Evolutionary conservation across 2,113 vertebrate species (phyloP).

Genomic region (Bos javanicus): DNA sequence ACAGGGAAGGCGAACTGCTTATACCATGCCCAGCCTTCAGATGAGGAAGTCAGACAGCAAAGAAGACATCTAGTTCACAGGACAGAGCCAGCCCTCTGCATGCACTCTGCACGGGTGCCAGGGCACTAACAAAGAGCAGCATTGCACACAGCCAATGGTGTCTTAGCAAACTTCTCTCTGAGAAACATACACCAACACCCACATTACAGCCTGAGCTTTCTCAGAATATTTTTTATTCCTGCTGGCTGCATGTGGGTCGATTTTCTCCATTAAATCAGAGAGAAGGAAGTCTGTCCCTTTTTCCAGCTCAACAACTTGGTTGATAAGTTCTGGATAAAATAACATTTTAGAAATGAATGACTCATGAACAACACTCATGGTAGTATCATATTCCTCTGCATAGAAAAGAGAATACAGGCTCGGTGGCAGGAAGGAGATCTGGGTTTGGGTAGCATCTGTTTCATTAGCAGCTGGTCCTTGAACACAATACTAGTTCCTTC

Average conservation of each 20-base stretch:
- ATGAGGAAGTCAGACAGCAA: background rate
- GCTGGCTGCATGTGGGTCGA: background rate
- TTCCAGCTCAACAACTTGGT: background rate
- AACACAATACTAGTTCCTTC: background rate
- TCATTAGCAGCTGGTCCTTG: background rate
- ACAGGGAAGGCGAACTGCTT: background rate
- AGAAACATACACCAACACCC: background rate
- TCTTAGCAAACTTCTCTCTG: fast-evolving
- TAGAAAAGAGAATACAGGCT: background rate
- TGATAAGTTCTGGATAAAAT: background rate
- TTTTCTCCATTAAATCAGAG: background rate
- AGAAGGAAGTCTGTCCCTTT: background rate
- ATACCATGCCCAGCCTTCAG: background rate
- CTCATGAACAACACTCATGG: background rate
- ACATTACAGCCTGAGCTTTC: background rate
- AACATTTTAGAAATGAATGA: background rate
- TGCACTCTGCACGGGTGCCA: fast-evolving
- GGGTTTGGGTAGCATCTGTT: background rate
- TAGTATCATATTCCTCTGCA: background rate
- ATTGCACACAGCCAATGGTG: fast-evolving
- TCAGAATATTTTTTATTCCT: background rate
- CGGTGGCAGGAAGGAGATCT: background rate
- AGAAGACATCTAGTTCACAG: background rate
- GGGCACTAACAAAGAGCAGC: background rate
- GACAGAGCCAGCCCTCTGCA: background rate